These are phyloP conservation scores for Orthosia incerta DNA, from an alignment of 2,888 invertebrate genomes.

Conservation along the genomic window DNA sequence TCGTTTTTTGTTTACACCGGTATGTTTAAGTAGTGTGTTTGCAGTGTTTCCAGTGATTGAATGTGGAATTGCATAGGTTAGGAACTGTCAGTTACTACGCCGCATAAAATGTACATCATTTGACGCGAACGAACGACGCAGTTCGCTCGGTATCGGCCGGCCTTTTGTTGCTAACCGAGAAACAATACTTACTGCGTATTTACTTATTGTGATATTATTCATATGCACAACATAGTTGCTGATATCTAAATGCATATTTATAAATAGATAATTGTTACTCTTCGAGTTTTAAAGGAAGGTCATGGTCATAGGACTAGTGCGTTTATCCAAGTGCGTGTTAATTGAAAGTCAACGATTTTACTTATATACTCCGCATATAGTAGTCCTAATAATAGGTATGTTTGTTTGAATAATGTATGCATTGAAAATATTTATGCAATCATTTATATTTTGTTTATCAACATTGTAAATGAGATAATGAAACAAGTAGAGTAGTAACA, in stretches of 20 bases:
- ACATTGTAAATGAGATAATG: conserved; percentile 56
- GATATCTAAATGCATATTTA: conserved; percentile 30
- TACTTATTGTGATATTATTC: conserved; percentile 62
- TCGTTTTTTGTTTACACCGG: conserved; percentile 51
- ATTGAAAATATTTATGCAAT: conserved; percentile 47
- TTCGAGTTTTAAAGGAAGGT: conserved; percentile 58
- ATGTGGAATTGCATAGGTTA: conserved; percentile 80
- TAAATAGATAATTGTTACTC: conserved; percentile 44
- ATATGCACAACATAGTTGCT: conserved; percentile 70
- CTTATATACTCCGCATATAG: too few relatives aligned
- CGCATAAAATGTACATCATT: conserved; percentile 79
- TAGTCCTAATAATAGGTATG: conserved; percentile 16
- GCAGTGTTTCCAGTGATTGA: conserved; percentile 49
- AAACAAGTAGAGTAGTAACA: conserved; percentile 51
- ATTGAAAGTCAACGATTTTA: conserved; percentile 36
- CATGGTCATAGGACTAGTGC: conserved; percentile 52
- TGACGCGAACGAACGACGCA: conserved; percentile 81
- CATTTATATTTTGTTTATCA: conserved; percentile 61
- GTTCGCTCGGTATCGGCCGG: conserved; percentile 81
- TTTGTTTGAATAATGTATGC: conserved; percentile 20
- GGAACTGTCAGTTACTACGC: conserved; percentile 84
- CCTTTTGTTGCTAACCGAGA: conserved; percentile 87
- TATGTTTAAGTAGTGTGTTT: conserved; percentile 48
- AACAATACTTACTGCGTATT: conserved; percentile 84
- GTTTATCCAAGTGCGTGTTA: conserved; percentile 17